Conservation (phyloP, 2,113 vertebrate species). For the Suncus etruscus region DNA sequence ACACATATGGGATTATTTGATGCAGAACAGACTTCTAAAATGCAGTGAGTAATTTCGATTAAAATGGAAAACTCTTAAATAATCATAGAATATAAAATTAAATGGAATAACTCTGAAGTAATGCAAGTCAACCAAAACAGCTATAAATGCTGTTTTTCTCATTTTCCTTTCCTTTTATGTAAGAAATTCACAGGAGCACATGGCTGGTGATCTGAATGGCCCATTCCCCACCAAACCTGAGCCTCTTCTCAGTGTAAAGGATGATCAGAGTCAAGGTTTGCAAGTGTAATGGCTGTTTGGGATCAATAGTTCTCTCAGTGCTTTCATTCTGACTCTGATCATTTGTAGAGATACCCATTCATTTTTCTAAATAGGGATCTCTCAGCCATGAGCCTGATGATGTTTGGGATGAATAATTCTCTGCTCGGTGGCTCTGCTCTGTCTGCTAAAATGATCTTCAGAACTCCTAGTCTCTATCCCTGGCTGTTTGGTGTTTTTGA, state of each 20-base stretch:
- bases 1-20: slow-evolving; percentile 57
- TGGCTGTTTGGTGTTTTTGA: too few relatives aligned
- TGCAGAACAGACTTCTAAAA: slow-evolving; percentile 58
- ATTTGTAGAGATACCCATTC: background rate
- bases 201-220: background rate
- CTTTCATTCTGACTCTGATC: background rate
- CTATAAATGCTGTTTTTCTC: slow-evolving; percentile 53
- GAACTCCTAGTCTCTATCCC: background rate
- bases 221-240: background rate
- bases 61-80: slow-evolving; percentile 60
- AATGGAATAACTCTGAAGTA: slow-evolving; percentile 66
- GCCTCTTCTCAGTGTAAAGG: too few relatives aligned
- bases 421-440: background rate
- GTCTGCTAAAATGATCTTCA: background rate
- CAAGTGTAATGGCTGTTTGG: too few relatives aligned
- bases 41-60: slow-evolving; percentile 56
- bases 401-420: background rate
- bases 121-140: slow-evolving; percentile 62
- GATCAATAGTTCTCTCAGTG: background rate
- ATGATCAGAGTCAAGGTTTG: too few relatives aligned
- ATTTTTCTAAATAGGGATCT: background rate
- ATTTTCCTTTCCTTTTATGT: slow-evolving; percentile 49
- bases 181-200: slow-evolving; percentile 37
- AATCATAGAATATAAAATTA: slow-evolving; percentile 65
- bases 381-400: rapidly evolving